phyloP scores from a whole-genome alignment of 92 coral and sea anemone species.

The Phenganax marumi region DNA sequence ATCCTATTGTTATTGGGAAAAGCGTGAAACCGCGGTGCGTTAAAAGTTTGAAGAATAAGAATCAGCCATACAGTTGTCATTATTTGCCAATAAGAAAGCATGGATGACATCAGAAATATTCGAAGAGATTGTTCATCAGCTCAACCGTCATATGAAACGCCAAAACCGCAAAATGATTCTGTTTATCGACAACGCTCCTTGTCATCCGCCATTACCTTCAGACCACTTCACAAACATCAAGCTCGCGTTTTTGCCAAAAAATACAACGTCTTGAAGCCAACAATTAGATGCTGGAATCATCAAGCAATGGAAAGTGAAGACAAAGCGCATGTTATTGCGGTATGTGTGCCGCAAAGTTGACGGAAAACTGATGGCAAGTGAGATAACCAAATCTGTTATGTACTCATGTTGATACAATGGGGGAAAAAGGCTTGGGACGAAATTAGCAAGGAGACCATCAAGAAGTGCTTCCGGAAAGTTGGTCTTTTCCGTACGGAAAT shows the following conservation, averaged over 20 bases:
- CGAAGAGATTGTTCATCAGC: constrained; percentile 5
- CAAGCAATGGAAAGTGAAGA: constrained; percentile 6
- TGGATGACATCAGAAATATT: neutral
- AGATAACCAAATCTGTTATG: constrained; percentile 10
- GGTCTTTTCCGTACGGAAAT: neutral
- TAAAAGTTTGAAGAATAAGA: too few relatives aligned
- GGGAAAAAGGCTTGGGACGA: neutral
- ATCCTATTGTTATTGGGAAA: constrained; percentile 48
- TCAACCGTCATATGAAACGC: neutral
- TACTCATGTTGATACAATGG: constrained; percentile 10
- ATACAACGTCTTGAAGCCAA: neutral
- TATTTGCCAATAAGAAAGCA: constrained; percentile 7
- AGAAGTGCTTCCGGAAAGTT: neutral
- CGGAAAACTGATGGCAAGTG: constrained; percentile 1
- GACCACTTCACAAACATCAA: too few relatives aligned
- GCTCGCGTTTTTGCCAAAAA: neutral
- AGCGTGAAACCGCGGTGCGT: constrained; percentile 32
- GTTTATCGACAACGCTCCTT: constrained; percentile 2
- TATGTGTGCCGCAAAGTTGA: constrained; percentile 1
- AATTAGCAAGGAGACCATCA: too few relatives aligned
- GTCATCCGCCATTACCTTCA: neutral
- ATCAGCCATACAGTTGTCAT: constrained; percentile 39
- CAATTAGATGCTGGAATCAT: constrained; percentile 2
- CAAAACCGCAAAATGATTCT: neutral
- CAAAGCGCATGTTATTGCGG: constrained; percentile 11